Base-by-base conservation (phyloP, 2,797 vertebrate species). In the Smutsia gigantea region DNA sequence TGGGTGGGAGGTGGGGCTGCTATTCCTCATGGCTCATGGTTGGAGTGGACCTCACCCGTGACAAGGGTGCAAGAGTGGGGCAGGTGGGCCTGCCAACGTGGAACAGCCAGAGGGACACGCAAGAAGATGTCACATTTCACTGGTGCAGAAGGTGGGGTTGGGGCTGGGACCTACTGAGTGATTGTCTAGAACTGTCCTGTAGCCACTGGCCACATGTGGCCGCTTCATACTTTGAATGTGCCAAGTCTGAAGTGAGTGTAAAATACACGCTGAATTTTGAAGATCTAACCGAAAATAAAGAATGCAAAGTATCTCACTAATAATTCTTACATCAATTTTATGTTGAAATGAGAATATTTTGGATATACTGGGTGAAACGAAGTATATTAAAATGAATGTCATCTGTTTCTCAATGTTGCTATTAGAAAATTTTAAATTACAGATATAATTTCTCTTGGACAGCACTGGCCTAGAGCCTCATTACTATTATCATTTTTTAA, bases 251-350 rank as follows among this genome's bases (percentile, higher is more conserved):
- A 55, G 1, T 27, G 42, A 37, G 6, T n/a, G 0, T 31, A 88
- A 78, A 66, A 93, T 31, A 13, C 7, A 96, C 64, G 68, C 7
- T 23, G 66, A 53, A 74, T 46, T 82, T 64, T 27, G n/a, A 66
- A 96, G 55, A 94, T 61, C 31, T 18, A 1, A n/a, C 18, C 27
- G 39, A 27, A 55, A 64, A 51, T 68, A 69, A 63, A 31, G n/a
- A 27, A 90, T 18, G 17, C 49, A 61, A 75, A 92, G 10, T 13
- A 39, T 23, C 27, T 75, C 46, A n/a, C 37, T 75, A 9, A 64
- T 86, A 39, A 77, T 94, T 91, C 90, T 95, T 87, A 82, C 39
- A 23, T 53, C 53, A 46, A 83, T 71, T 81, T 18, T 57, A 51
- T 55, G 31, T 84, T 34, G 13, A 93, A 87, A 87, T 25, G 34